Evolutionary conservation across 92 coral and sea anemone genomes (phyloP).

Genomic region (Palythoa grandiflora): DNA sequence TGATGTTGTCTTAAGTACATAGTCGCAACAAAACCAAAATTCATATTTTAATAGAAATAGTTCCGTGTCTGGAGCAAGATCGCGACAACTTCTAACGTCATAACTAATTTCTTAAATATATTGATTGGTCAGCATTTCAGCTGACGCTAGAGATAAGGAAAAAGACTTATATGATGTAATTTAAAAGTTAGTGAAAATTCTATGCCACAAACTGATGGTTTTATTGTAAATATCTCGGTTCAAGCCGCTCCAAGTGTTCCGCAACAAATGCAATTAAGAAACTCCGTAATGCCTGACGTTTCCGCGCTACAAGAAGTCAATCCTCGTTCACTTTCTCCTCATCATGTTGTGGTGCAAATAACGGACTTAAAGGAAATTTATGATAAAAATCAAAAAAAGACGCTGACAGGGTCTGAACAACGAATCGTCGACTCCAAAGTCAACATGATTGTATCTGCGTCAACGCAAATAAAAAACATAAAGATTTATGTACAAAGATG

Average conservation of each 20-base stretch:
- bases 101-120: too few relatives aligned
- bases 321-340: background rate
- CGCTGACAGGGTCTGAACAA: conserved; percentile 68
- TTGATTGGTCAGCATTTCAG: too few relatives aligned
- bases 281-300: background rate
- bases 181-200: too few relatives aligned
- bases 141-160: too few relatives aligned
- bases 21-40: too few relatives aligned
- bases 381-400: conserved; percentile 80
- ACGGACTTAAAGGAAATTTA: conserved; percentile 77
- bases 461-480: conserved; percentile 65
- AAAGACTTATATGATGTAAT: too few relatives aligned
- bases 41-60: too few relatives aligned
- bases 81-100: too few relatives aligned
- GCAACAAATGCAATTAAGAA: background rate
- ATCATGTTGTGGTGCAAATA: conserved; percentile 55
- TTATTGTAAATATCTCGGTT: background rate
- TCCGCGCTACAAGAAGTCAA: background rate
- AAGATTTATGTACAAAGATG: conserved; percentile 83
- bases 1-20: background rate
- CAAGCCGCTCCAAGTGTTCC: background rate
- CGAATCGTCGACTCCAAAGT: conserved; percentile 66
- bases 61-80: too few relatives aligned
- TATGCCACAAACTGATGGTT: background rate
- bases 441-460: conserved; percentile 63